These are phyloP conservation scores for Bombylius discolor DNA, from an alignment of 2,888 invertebrate species.

Conservation along the genomic window DNA sequence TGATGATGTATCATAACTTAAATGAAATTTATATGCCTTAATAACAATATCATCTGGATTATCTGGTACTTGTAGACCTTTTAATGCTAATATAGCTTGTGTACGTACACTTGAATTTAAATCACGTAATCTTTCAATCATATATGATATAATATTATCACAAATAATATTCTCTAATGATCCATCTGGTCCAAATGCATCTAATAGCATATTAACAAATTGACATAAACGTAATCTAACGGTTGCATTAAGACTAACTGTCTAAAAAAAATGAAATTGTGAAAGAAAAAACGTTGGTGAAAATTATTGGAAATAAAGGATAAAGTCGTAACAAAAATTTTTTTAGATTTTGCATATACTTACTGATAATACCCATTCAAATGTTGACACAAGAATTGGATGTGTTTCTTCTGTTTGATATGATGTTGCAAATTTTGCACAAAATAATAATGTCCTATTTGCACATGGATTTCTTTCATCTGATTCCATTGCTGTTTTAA, in stretches of 20 bases:
- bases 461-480: constrained; percentile 56
- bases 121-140: constrained; percentile 58
- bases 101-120: constrained; percentile 60
- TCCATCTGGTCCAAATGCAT: constrained; percentile 60
- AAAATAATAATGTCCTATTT: constrained; percentile 54
- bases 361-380: constrained; percentile 27
- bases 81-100: constrained; percentile 65
- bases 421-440: constrained; percentile 54
- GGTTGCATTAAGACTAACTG: constrained; percentile 38
- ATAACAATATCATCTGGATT: constrained; percentile 65
- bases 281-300: neutral
- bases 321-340: neutral
- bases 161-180: constrained; percentile 64
- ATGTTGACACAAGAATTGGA: constrained; percentile 24
- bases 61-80: constrained; percentile 65
- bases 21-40: constrained; percentile 54
- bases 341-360: constrained; percentile 1
- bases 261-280: constrained; percentile 21
- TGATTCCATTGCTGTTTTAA: constrained; percentile 50
- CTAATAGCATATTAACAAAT: constrained; percentile 60
- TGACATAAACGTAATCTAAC: constrained; percentile 65
- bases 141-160: constrained; percentile 54
- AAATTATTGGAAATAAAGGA: neutral
- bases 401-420: constrained; percentile 41
- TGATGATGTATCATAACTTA: constrained; percentile 61